phyloP scores from a whole-genome alignment of 2,113 vertebrate genomes.

The Marmota flaviventris region DNA sequence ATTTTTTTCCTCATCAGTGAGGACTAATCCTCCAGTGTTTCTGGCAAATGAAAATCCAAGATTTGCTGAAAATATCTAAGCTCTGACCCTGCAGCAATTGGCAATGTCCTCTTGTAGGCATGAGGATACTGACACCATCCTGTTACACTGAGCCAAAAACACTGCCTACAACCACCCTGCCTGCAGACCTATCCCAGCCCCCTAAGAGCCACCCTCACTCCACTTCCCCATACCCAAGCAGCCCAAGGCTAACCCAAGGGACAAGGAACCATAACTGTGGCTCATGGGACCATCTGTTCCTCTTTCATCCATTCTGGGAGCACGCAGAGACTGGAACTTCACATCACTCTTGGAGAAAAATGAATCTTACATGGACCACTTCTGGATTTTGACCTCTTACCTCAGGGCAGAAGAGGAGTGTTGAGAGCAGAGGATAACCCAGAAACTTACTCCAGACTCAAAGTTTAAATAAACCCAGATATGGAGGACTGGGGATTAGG shows the following conservation, averaged over 20 bases:
- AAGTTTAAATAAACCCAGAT: neutral
- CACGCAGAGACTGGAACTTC: neutral
- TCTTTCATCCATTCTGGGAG: neutral
- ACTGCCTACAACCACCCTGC: neutral
- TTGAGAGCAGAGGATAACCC: neutral
- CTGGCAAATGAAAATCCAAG: conserved; percentile 26
- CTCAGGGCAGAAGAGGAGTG: accelerated
- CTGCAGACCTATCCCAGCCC: neutral
- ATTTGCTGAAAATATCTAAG: neutral
- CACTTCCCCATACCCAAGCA: neutral
- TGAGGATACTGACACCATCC: accelerated
- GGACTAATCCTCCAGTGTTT: conserved; percentile 4
- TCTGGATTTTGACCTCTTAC: neutral
- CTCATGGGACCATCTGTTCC: neutral
- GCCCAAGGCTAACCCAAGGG: neutral
- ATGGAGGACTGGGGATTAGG: neutral
- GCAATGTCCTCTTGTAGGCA: neutral
- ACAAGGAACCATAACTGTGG: no score
- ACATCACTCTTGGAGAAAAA: neutral
- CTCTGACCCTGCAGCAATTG: neutral
- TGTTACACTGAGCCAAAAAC: neutral
- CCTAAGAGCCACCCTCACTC: no score
- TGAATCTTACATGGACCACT: neutral
- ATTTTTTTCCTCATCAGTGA: conserved; percentile 36
- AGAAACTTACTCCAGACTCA: neutral